Base-by-base conservation (phyloP, 1,140 invertebrate genomes). In the Olivierus martensii region DNA sequence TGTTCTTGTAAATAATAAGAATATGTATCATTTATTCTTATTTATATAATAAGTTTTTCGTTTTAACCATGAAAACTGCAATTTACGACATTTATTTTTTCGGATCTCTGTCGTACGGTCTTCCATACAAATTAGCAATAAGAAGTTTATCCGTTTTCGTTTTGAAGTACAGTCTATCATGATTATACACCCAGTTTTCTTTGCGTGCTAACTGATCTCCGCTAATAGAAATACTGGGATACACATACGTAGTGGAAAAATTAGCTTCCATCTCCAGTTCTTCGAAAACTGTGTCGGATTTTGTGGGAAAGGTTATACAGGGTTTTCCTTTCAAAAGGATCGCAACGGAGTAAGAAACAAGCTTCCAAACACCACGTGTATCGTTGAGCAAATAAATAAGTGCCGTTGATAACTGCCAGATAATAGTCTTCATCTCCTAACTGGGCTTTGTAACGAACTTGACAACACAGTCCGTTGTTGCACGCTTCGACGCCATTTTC, bases 391-490 rank as follows among this genome's bases (percentile, higher is more conserved):
- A 2, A 4, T 11, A 5, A 34, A 5, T 39, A 19, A 34, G 18
- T 35, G 14, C 36, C 14, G 2, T 17, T 22, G 0, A 22, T 36
- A 1, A 54, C 39, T 14, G 17, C 49, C 5, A 58, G 43, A 17
- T 48, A 53, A 38, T 43, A 51, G 21, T 51, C 36, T 22, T 51
- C 49, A 18, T 47, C 11, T 38, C 46, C 43, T 7, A 44, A 22
- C 3, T 46, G 15, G n/a, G 52, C 41, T 38, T 54, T 15, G 42
- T 58, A 58, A 14, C 19, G 28, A 14, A 59, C 17, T 1, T 9
- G 12, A 36, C 59, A 61, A 22, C 59, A 58, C 28, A 61, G 49
- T 1, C 41, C 57, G 28, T 52, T 49, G 44, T 43, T 22, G 15
- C 59, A 61, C 2, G 46, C 17, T 37, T 52, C 36, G 5, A 55